Conservation (phyloP, 35 echinoderm and acorn worm species). For the Apostichopus parvimensis region DNA sequence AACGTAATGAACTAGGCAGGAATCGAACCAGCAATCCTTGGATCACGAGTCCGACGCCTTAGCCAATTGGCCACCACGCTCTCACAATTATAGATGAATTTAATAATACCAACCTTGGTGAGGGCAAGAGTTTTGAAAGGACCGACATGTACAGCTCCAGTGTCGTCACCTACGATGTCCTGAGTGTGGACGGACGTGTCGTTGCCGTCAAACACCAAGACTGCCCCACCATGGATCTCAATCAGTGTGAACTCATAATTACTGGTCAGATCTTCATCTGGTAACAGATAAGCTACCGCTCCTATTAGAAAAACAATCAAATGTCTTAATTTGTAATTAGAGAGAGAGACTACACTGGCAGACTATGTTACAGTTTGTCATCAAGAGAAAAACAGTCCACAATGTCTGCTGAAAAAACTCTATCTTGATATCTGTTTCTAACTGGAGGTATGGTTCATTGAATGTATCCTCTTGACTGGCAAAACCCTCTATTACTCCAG, state of each 20-base stretch:
- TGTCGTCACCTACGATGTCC: slow-evolving; percentile 76
- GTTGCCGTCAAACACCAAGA: slow-evolving; percentile 65
- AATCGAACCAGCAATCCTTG: too few species aligned
- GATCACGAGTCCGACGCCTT: too few species aligned
- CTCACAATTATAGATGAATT: too few species aligned
- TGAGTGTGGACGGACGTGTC: slow-evolving; percentile 53
- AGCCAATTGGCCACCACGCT: too few species aligned
- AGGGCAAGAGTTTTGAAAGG: slow-evolving; percentile 72
- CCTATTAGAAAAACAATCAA: slow-evolving; percentile 36
- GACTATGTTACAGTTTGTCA: background rate
- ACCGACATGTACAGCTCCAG: slow-evolving; percentile 76
- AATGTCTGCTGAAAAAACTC: too few species aligned
- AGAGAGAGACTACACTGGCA: background rate
- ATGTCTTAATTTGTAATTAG: too few species aligned
- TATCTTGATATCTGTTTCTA: too few species aligned
- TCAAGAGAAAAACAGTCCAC: too few species aligned
- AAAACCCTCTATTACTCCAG: too few species aligned
- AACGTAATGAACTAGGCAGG: too few species aligned
- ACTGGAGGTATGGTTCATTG: too few species aligned
- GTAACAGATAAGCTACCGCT: slow-evolving; percentile 71
- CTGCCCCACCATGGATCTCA: slow-evolving; percentile 74
- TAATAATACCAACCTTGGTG: slow-evolving; percentile 55
- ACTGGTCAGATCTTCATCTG: slow-evolving; percentile 53
- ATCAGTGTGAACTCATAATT: slow-evolving; percentile 75
- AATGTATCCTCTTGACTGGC: too few species aligned